Evolutionary conservation across 2,797 vertebrate species (phyloP), one percentile per base, ranked within the genome.

Genomic region (Glyptemys insculpta): DNA sequence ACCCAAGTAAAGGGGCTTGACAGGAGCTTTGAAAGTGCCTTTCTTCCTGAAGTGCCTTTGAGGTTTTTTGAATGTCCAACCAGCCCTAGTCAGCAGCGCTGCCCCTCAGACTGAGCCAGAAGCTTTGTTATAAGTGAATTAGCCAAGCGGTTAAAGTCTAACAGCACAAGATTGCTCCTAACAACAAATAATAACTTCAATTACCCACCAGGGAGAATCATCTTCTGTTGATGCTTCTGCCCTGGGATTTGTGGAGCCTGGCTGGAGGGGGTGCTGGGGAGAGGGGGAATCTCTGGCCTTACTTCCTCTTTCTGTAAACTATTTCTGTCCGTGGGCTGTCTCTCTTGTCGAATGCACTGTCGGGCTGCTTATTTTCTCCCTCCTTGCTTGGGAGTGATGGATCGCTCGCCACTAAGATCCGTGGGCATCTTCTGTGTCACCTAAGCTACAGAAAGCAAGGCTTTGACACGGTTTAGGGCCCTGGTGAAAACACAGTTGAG

Each of bases 281-380:
- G 74, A 49, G 41, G 6, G 81, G 65, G 29, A 3, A 59, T 85
- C 65, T 86, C 52, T 44, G 91, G n/a, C 27, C 57, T 85, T 31
- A 9, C n/a, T 0, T 0, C 12, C 1, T 4, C 9, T 59, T 15
- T 19, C 14, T 41, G 49, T 57, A 53, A 18, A 25, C 7, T 0
- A 50, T 79, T 86, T 15, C 41, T 31, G 15, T 76, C 31, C 0
- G 0, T 2, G 16, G 27, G 62, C 74, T 74, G 37, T 90, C 44
- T 81, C 21, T 68, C 50, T 76, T 57, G 50, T 62, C 9, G 53
- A 50, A 37, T 5, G 29, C 12, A 1, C 41, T 57, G 0, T 29
- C 68, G 25, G 10, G 72, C 21, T 14, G 62, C 12, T 49, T 79
- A 8, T 59, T 23, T 7, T 56, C 85, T 29, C 57, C 59, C n/a